These are phyloP conservation scores for Anthoscopus minutus DNA, from an alignment of 2,113 vertebrate species.

Conservation along the genomic window DNA sequence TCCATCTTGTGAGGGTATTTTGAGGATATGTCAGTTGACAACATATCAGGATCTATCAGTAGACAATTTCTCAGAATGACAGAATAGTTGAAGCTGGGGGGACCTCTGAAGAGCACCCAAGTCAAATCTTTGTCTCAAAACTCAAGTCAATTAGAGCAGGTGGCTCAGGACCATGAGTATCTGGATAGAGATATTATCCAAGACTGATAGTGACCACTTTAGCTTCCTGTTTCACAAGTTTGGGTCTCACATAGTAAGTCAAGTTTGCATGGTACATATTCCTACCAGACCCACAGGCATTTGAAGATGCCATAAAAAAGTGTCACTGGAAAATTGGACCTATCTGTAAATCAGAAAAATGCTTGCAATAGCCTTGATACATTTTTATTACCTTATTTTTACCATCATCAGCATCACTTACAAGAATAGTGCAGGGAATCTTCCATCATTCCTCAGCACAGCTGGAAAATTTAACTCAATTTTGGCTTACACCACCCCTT, in stretches of 20 bases:
- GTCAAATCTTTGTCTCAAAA: neutral
- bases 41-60: neutral
- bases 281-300: neutral
- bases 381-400: neutral
- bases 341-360: neutral
- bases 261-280: neutral
- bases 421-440: neutral
- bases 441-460: neutral
- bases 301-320: neutral
- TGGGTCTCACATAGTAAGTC: neutral
- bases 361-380: neutral
- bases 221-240: neutral
- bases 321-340: neutral
- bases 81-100: neutral
- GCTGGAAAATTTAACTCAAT: conserved; percentile 20
- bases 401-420: neutral
- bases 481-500: conserved; percentile 3
- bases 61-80: neutral
- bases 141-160: neutral
- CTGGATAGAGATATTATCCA: neutral
- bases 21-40: neutral
- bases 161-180: neutral
- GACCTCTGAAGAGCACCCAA: neutral
- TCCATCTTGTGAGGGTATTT: neutral
- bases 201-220: neutral